Conservation (phyloP, 2,888 invertebrate species). For the Cataglyphis albicans region DNA sequence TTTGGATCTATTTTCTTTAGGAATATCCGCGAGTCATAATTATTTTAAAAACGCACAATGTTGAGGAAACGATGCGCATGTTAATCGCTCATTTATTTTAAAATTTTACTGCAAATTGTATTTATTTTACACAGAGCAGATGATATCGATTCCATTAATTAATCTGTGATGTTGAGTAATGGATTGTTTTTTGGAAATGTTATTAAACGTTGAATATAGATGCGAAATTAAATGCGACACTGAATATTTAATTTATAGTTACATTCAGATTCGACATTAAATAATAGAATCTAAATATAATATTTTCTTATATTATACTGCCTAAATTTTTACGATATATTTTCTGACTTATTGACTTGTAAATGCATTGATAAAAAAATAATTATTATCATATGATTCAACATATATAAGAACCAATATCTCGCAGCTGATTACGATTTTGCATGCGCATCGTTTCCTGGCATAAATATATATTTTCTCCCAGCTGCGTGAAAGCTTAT, state of each 20-base stretch:
- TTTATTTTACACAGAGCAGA: background rate
- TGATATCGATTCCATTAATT: background rate
- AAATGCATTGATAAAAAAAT: background rate
- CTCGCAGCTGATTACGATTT: conserved; percentile 21
- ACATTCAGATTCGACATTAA: background rate
- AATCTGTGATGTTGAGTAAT: conserved; percentile 15
- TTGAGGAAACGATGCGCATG: background rate
- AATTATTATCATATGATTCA: background rate
- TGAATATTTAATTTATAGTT: conserved; percentile 17
- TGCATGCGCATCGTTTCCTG: conserved; percentile 7
- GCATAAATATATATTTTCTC: conserved; percentile 19
- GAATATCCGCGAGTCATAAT: background rate
- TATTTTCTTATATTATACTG: background rate
- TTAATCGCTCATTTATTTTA: background rate
- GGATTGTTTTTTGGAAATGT: background rate
- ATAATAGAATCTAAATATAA: background rate
- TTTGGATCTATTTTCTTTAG: background rate
- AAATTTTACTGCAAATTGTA: background rate
- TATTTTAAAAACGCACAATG: background rate
- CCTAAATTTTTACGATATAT: background rate
- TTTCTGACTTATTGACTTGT: background rate
- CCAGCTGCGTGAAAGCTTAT: conserved; percentile 16
- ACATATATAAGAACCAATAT: background rate
- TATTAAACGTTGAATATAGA: conserved; percentile 1
- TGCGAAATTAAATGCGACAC: background rate